Base-by-base conservation (phyloP, 2,113 vertebrate species). In the Scalopus aquaticus region DNA sequence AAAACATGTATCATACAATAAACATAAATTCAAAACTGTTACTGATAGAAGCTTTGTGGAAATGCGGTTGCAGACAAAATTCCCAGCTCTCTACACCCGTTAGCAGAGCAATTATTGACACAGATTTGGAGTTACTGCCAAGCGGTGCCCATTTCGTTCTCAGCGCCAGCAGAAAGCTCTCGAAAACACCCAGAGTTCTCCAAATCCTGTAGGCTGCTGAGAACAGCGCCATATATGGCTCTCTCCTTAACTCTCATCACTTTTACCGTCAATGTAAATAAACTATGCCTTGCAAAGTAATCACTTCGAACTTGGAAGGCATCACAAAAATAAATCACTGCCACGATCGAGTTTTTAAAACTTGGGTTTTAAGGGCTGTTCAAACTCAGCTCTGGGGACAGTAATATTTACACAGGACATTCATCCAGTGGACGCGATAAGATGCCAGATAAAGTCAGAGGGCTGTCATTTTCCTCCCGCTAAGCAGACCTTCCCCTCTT, bases 261-360 rank as follows among this genome's bases (percentile, higher is more conserved):
- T 60, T 82, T 32, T 54, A 39, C n/a, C 81, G 60, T 95, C 58
- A 74, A 62, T 92, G 72, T 82, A 92, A 96, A 93, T 82, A 92
- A 96, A 93, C 70, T 56, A 24, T n/a, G 28, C 46, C 54, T 76
- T 83, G 32, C 77, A 80, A 79, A 82, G 44, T 19, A 20, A 83
- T 54, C 56, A 39, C 22, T 64, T 91, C 24, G 74, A 58, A 74
- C 28, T 58, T 79, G 39, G 26, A 81, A 64, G 64, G 28, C 20
- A 35, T 51, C 67, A 81, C 39, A 81, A 90, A 84, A 70, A 82
- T 32, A 62, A 78, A 84, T 11, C 35, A 49, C 42, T 46, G 37
- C n/a, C 9, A 42, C 26, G 54, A 26, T 84, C 58, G 11, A 83
- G 49, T 49, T 76, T 58, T 60, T n/a, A 44, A 35, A 80, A 82